These are phyloP conservation scores for Pachymerium ferrugineum DNA, from an alignment of 2,888 invertebrate genomes.

Conservation along the genomic window DNA sequence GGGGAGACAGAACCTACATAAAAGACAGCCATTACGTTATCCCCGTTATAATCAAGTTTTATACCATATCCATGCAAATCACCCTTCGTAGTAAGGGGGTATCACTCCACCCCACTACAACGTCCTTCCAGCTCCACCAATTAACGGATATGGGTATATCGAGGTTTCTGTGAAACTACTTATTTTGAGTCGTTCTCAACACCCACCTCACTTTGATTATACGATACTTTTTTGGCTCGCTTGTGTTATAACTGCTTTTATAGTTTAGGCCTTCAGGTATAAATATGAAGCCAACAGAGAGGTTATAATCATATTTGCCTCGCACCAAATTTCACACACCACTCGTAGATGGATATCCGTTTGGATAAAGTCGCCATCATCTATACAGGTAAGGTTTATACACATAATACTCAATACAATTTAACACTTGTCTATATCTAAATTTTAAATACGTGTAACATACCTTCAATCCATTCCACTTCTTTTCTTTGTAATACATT, in stretches of 20 bases:
- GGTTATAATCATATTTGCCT: background rate
- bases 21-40: background rate
- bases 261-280: constrained; percentile 13
- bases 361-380: background rate
- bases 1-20: background rate
- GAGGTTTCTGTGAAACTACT: background rate
- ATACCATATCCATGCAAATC: background rate
- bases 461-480: no score
- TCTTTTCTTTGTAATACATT: no score
- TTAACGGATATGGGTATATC: constrained; percentile 3
- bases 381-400: no score
- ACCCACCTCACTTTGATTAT: constrained; percentile 8
- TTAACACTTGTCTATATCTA: no score
- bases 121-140: background rate
- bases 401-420: no score
- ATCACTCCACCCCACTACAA: background rate
- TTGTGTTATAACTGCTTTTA: constrained; percentile 2
- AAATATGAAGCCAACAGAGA: constrained; percentile 2
- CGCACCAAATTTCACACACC: background rate
- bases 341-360: background rate
- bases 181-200: constrained; percentile 3
- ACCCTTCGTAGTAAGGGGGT: background rate
- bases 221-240: background rate
- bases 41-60: background rate
- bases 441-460: no score